Base-by-base conservation (phyloP, 2,888 invertebrate genomes). In the Oxystoma pomonae region DNA sequence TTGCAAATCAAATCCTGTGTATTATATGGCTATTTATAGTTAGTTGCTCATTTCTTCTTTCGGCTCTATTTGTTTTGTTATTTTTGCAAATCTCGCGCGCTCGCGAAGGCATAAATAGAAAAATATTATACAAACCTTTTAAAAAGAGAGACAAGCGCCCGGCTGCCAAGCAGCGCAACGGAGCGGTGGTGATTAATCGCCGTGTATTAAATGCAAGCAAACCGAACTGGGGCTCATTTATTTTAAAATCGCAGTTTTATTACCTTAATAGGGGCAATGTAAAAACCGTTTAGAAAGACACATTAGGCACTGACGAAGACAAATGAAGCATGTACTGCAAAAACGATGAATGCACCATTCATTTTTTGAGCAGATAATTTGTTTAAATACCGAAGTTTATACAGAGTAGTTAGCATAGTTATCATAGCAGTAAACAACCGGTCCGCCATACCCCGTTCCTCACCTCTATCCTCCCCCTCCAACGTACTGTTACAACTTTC, bases 271-370 rank as follows among this genome's bases (percentile, higher is more conserved):
- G 65, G 61, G 21, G 58, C 65, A 65, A 65, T 65, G 63, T 65
- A 65, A 65, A 65, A 65, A 65, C 63, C 62, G 62, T 65, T 65
- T 65, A 63, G 63, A 65, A 63, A 65, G 65, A 65, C 65, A 65
- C 65, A 65, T 65, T 63, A 63, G 58, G 58, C 52, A 60, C 56
- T 63, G 65, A 65, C 65, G 65, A 65, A 63, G 65, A 65, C 62
- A 57, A 65, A 65, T 65, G 35, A 55, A 52, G 56, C 62, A 61
- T 65, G 65, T 61, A 60, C 62, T n/a, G n/a, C n/a, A n/a, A n/a
- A n/a, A n/a, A n/a, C n/a, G n/a, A n/a, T n/a, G n/a, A n/a, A n/a
- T n/a, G n/a, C n/a, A n/a, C n/a, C n/a, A n/a, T n/a, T n/a, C n/a
- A n/a, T n/a, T n/a, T n/a, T n/a, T n/a, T n/a, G n/a, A n/a, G n/a